Percentiles rank a stretch among this genome's conserved stretches.
phyloP scores from a whole-genome alignment of 1,140 invertebrate species.

The Drosophila tristis region DNA sequence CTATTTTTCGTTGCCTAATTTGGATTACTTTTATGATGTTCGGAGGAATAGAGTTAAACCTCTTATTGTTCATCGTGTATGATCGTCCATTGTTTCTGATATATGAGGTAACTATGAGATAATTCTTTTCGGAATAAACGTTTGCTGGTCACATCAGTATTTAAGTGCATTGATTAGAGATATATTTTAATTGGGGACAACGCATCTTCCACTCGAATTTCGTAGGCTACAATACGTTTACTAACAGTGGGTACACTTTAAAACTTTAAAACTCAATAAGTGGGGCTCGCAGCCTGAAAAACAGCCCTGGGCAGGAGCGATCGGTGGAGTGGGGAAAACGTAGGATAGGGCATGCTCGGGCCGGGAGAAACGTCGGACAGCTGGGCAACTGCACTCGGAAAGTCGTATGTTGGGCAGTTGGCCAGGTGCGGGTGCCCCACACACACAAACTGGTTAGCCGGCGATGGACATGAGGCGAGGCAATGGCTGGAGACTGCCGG shows the following conservation, averaged over 20 bases:
- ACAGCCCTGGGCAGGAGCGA: conserved; percentile 27
- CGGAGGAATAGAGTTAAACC: no score
- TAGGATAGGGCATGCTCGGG: conserved; percentile 21
- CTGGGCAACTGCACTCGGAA: conserved; percentile 46
- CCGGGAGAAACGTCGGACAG: conserved; percentile 52
- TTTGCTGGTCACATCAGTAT: no score
- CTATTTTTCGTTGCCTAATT: no score
- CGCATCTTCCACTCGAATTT: background rate
- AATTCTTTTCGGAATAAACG: no score
- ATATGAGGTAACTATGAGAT: no score
- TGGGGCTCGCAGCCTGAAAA: conserved; percentile 11
- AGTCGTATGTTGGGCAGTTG: conserved; percentile 76
- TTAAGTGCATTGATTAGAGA: background rate
- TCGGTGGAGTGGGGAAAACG: background rate
- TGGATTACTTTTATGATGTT: no score
- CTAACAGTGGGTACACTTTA: conserved; percentile 15
- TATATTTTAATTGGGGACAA: no score
- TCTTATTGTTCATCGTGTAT: no score
- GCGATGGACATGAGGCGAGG: conserved; percentile 56
- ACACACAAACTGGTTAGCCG: conserved; percentile 59
- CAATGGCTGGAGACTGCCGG: conserved; percentile 30
- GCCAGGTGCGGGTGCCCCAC: conserved; percentile 77
- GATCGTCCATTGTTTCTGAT: no score
- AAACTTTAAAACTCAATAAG: conserved; percentile 24
- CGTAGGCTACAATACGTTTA: background rate